Evolutionary conservation across 2,797 vertebrate species (phyloP), one percentile per base, ranked within the genome.

Genomic region (Paedocypris micromegethes): DNA sequence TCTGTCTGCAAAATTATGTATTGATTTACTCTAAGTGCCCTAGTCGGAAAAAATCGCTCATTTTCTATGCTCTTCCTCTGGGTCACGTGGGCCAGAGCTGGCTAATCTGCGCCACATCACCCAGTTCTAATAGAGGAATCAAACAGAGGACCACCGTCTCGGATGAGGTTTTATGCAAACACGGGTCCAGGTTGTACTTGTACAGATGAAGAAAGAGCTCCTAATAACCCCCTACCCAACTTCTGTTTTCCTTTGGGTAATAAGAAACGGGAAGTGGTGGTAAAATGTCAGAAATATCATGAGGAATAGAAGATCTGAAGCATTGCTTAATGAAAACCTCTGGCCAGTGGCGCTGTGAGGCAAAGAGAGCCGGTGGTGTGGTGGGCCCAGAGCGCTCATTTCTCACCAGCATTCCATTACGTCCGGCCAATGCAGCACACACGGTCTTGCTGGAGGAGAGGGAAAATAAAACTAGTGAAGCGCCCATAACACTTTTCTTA

Each of bases 221-320:
- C 71, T 75, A 75, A 77, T 78, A 73, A 67, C 73, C 72, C 68
- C 78, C 82, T 53, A 4, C 4, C 23, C 8, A 5, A 5, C 41
- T 49, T 9, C 54, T 66, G 52, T 78, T 80, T 80, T 75, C 81
- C 80, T 82, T 76, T 62, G 72, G 77, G 77, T 83, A 83, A 82
- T 77, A 77, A 78, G 82, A 83, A 81, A 84, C 78, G 77, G 83
- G 75, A 81, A 81, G 78, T 68, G 63, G 60, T 76, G 78, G 72
- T 74, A 80, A 79, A 84, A 85, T 79, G 83, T 84, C 79, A 76
- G 77, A 81, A 84, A 74, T 72, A 58, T 76, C 4, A 1, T 76
- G 81, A 84, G 83, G 81, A 85, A 81, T 81, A 83, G 72, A 67
- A 73, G 83, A 85, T 78, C 74, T 81, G 80, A 77, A 76, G 74